These are phyloP conservation scores for Mamestra brassicae DNA, from an alignment of 2,888 invertebrate genomes.

Conservation along the genomic window DNA sequence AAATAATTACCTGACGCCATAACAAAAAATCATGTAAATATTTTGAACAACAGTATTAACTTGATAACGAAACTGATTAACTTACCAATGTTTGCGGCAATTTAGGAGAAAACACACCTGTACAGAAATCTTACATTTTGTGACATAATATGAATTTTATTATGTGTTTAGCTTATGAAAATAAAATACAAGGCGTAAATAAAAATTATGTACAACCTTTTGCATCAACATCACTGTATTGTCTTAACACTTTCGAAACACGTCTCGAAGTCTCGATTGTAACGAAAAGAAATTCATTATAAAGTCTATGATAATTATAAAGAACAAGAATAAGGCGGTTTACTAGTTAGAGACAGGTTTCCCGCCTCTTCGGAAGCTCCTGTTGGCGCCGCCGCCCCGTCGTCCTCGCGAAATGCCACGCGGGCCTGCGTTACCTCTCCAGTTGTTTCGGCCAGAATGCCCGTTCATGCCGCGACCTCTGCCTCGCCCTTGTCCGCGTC, in stretches of 20 bases:
- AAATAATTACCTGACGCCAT: conserved; percentile 81
- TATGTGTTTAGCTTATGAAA: conserved; percentile 83
- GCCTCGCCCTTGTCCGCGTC: conserved; percentile 79
- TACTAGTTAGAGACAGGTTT: conserved; percentile 83
- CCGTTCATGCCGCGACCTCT: conserved; percentile 85
- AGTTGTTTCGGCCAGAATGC: conserved; percentile 82
- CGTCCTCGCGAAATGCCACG: conserved; percentile 79
- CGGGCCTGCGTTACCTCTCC: conserved; percentile 75
- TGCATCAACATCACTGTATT: conserved; percentile 81
- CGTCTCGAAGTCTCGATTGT: conserved; percentile 75
- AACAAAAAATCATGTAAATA: conserved; percentile 70
- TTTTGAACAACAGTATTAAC: conserved; percentile 70
- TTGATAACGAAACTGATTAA: conserved; percentile 77
- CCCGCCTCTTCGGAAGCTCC: conserved; percentile 85
- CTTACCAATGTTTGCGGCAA: conserved; percentile 79
- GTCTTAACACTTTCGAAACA: conserved; percentile 83
- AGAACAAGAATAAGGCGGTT: conserved; percentile 39
- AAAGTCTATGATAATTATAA: conserved; percentile 73
- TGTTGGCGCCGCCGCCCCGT: conserved; percentile 79
- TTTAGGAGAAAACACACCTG: conserved; percentile 75
- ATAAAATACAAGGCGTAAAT: conserved; percentile 86
- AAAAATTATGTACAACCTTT: conserved; percentile 88
- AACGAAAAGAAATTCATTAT: conserved; percentile 74
- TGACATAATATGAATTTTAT: conserved; percentile 84
- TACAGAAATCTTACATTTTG: conserved; percentile 76